phyloP scores from a whole-genome alignment of 35 echinoderm and acorn worm genomes.

The Patiria miniata region DNA sequence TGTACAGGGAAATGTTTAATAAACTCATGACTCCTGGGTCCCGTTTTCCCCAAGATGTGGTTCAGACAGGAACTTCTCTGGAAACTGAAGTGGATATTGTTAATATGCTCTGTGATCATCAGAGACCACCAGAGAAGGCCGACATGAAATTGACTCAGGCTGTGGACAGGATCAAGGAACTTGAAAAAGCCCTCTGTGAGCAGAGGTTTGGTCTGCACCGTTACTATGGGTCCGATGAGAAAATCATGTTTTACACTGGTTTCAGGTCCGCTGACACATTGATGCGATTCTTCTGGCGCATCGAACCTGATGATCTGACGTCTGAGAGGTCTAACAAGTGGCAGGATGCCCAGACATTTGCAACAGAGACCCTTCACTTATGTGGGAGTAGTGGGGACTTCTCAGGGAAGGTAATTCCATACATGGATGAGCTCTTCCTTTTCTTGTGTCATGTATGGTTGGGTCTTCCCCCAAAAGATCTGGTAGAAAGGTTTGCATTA shows the following conservation, averaged over 20 bases:
- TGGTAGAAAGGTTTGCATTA: conserved; percentile 9
- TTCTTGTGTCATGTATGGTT: conserved; percentile 25
- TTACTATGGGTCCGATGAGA: not conserved
- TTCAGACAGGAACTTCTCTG: not conserved
- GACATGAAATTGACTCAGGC: not conserved
- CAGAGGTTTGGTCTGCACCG: not conserved
- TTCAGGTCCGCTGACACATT: not conserved
- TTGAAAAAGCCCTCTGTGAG: not conserved
- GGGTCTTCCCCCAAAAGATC: not conserved
- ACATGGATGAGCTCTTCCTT: conserved; percentile 28
- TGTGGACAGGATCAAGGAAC: conserved; percentile 6
- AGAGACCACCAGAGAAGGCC: not conserved
- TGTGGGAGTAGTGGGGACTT: not conserved
- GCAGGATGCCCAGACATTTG: not conserved
- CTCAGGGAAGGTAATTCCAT: not conserved
- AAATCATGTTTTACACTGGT: conserved; percentile 2
- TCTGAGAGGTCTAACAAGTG: not conserved
- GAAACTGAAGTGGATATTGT: not conserved
- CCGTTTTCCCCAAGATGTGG: not conserved
- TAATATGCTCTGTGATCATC: not conserved
- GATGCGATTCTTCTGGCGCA: conserved; percentile 15
- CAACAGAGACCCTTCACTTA: not conserved
- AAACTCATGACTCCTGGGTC: not conserved
- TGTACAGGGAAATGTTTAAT: not conserved
- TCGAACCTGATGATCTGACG: not conserved